These are phyloP conservation scores for Monomorium pharaonis DNA, from an alignment of 1,140 invertebrate species.

Conservation along the genomic window DNA sequence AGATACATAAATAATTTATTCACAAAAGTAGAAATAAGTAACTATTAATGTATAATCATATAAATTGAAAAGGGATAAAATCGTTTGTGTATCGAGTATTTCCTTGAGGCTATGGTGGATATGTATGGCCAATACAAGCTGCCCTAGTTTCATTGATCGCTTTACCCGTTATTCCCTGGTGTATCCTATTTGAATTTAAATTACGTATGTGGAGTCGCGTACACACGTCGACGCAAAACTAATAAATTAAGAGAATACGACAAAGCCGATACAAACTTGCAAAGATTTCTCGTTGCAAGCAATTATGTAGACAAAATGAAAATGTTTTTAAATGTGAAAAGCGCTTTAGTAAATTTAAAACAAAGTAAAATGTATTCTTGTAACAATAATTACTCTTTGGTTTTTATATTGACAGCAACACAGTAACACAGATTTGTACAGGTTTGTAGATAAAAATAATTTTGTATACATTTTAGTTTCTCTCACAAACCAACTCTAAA, in stretches of 20 bases:
- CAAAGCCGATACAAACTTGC: background rate
- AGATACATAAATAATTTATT: background rate
- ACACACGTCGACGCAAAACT: background rate
- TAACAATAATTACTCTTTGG: background rate
- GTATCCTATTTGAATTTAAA: slow-evolving; percentile 29
- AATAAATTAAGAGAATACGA: slow-evolving; percentile 20
- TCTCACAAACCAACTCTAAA: background rate
- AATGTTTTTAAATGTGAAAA: slow-evolving; percentile 12
- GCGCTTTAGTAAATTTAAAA: background rate
- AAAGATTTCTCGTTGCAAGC: background rate
- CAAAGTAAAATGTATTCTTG: background rate
- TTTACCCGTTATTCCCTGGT: background rate
- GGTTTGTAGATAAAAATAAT: slow-evolving; percentile 17
- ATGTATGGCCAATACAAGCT: background rate
- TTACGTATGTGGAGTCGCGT: background rate
- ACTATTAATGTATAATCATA: background rate
- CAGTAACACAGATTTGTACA: background rate
- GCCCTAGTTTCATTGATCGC: slow-evolving; percentile 43
- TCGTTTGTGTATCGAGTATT: background rate
- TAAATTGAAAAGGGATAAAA: slow-evolving; percentile 1
- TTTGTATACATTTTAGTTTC: background rate
- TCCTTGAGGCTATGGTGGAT: slow-evolving; percentile 5
- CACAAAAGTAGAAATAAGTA: background rate
- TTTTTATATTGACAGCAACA: background rate
- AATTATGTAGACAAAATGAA: background rate